Percentiles rank a stretch among this genome's conserved stretches.
These are phyloP conservation scores for Capra hircus DNA, from an alignment of 2,113 vertebrate genomes.

Conservation along the genomic window DNA sequence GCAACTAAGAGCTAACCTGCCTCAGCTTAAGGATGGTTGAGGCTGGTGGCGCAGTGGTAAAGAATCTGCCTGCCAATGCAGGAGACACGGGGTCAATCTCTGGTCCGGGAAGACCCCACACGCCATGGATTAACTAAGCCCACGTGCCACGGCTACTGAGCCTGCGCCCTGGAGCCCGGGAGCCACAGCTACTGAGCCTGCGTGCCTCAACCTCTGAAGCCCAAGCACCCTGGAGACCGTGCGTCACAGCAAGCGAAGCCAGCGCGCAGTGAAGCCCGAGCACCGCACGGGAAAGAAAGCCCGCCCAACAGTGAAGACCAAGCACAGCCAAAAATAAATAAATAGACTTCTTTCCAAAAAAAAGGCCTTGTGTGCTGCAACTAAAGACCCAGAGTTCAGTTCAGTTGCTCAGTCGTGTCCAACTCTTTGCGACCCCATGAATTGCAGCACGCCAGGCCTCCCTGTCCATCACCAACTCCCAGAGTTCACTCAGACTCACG, in stretches of 20 bases:
- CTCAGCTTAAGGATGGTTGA: background rate
- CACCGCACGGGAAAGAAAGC: background rate
- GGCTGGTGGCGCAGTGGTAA: background rate
- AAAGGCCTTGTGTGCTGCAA: background rate
- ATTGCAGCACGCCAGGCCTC: too few relatives aligned
- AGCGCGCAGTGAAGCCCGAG: rapidly evolving
- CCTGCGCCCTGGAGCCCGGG: background rate
- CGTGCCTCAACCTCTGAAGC: rapidly evolving
- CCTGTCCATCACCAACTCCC: too few relatives aligned
- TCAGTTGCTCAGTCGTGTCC: too few relatives aligned
- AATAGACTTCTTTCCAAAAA: background rate
- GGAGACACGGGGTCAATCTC: background rate
- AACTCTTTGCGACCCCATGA: too few relatives aligned
- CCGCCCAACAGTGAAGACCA: background rate
- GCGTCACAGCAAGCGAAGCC: background rate
- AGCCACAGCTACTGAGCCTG: background rate
- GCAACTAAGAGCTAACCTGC: background rate
- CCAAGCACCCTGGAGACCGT: background rate
- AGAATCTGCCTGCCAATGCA: background rate
- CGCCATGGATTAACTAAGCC: rapidly evolving
- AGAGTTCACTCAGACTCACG: too few relatives aligned
- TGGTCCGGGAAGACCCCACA: background rate
- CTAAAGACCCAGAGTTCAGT: background rate
- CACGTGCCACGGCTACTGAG: rapidly evolving
- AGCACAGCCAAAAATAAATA: background rate